Base-by-base conservation (phyloP, 1,140 invertebrate species). In the Babylonia areolata region DNA sequence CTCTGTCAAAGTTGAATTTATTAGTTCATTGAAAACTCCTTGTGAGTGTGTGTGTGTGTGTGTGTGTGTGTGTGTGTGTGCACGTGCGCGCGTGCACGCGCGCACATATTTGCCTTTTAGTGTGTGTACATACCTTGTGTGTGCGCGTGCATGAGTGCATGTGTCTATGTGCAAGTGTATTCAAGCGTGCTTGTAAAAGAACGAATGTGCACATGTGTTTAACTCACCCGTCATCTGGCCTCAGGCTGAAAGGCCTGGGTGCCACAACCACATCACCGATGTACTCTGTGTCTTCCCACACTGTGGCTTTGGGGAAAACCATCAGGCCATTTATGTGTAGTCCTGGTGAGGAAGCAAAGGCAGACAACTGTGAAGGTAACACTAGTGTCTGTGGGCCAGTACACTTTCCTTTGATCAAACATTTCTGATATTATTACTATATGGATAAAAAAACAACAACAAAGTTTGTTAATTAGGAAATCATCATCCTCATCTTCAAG, bases 271-370 rank as follows among this genome's bases (percentile, higher is more conserved):
- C 86, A 77, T 89, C 89, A 35, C 54, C 39, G 37, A 71, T 51
- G 31, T 81, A 75, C 9, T 71, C 58, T n/a, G 85, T 87, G 42
- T 81, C n/a, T 35, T n/a, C 37, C 12, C 80, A 64, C 54, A 51
- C 40, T 46, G 46, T 35, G 2, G 85, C 90, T 40, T 81, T 35
- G 37, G 88, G 87, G 31, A 91, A 87, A 20, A 92, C 81, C 31
- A 86, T 81, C 31, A 87, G 64, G 15, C 89, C 89, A 84, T 92
- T 92, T n/a, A 89, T 86, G 64, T 89, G 88, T 28, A 91, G 80
- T 37, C 91, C 91, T 92, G 84, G 23, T 83, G 51, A 73, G 82
- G 58, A 86, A 77, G 54, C 46, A 51, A 51, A 51, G 2, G 2
- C 46, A 51, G 17, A 0, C 46, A 51, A 51, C 46, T 51, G 9